A percentile compares a stretch with the other conserved stretches of the same genome.
phyloP scores from a whole-genome alignment of 2,113 vertebrate species.

The Tyto alba region DNA sequence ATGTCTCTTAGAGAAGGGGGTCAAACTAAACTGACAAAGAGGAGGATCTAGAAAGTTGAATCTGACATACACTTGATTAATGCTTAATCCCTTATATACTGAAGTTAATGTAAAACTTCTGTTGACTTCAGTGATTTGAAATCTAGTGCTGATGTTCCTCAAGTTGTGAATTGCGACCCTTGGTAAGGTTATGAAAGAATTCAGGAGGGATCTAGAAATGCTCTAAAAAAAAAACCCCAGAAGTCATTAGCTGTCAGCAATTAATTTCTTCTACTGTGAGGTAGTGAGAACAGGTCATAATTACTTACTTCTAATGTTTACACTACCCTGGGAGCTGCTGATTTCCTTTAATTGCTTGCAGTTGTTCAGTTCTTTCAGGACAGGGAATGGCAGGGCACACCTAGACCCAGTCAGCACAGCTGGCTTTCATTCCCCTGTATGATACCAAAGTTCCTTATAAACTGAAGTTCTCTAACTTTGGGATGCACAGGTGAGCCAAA shows the following conservation, averaged over 20 bases:
- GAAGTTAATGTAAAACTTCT: neutral
- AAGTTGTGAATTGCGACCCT: neutral
- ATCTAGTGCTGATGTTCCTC: neutral
- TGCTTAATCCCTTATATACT: neutral
- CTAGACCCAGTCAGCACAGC: neutral
- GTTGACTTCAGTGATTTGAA: neutral
- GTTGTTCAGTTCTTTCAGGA: neutral
- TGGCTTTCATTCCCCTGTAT: neutral
- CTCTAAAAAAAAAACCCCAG: neutral
- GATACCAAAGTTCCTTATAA: neutral
- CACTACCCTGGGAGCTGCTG: neutral
- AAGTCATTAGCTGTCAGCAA: neutral
- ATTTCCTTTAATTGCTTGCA: neutral
- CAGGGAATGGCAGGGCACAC: neutral
- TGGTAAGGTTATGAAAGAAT: neutral
- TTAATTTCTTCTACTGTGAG: fast-evolving
- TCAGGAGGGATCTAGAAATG: neutral
- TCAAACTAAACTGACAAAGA: neutral
- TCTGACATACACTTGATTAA: neutral
- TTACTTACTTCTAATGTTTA: neutral
- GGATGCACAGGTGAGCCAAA: neutral
- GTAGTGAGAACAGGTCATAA: neutral
- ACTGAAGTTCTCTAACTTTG: neutral
- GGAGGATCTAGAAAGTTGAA: neutral
- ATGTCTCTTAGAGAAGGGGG: neutral